Evolutionary conservation across 2,113 vertebrate genomes (phyloP).

Genomic region (Silurus meridionalis): DNA sequence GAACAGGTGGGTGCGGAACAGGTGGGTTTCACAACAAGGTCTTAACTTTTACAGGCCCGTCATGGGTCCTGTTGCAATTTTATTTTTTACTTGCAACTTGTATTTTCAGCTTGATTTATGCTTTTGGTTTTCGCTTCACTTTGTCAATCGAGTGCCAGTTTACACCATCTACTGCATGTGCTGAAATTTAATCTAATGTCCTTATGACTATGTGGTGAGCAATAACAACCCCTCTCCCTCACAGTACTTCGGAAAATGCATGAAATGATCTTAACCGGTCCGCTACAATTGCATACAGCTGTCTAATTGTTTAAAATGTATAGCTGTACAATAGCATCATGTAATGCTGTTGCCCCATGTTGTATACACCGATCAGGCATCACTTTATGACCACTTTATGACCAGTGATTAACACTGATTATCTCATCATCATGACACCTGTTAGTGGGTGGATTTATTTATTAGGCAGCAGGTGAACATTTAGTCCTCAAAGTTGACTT

Average conservation of each 20-base stretch:
- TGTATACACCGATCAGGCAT: too few relatives aligned
- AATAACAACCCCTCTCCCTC: too few relatives aligned
- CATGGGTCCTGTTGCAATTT: neutral
- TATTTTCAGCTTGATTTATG: neutral
- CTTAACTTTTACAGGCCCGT: conserved; percentile 13
- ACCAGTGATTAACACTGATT: too few relatives aligned
- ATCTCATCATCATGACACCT: too few relatives aligned
- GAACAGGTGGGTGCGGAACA: conserved; percentile 81
- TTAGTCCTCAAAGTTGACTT: too few relatives aligned
- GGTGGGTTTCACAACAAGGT: conserved; percentile 64
- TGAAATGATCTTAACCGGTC: neutral
- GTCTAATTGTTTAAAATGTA: neutral
- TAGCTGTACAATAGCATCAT: too few relatives aligned
- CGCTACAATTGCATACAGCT: neutral
- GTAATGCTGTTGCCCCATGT: too few relatives aligned
- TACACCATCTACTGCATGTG: neutral
- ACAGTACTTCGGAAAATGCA: neutral
- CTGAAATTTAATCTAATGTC: too few relatives aligned
- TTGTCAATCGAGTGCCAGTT: neutral
- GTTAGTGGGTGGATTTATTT: too few relatives aligned
- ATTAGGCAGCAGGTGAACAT: too few relatives aligned
- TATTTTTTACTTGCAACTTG: neutral
- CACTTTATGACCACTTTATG: too few relatives aligned
- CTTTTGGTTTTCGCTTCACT: neutral
- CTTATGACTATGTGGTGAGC: neutral